phyloP scores from a whole-genome alignment of 64 coral and sea anemone genomes.

The Anthopleura sola region DNA sequence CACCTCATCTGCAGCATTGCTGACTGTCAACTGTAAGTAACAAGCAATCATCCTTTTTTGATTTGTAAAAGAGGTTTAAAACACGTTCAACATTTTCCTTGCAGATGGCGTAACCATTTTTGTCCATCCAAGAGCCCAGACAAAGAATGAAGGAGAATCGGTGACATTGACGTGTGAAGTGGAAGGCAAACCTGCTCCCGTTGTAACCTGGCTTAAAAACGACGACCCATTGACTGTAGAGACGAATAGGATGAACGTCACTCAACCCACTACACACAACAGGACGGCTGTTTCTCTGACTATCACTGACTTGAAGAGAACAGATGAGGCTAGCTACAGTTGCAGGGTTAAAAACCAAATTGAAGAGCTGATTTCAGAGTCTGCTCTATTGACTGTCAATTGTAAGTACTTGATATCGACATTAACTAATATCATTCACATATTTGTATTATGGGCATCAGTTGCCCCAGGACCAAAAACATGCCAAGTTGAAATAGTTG shows the following conservation, averaged over 20 bases:
- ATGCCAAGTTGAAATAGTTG: too few species aligned
- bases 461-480: too few species aligned
- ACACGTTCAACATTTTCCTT: not conserved
- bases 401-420: not conserved
- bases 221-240: not conserved
- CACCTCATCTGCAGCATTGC: not conserved
- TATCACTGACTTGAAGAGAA: not conserved
- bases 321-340: not conserved
- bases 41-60: too few species aligned
- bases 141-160: not conserved
- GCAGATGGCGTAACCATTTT: not conserved
- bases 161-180: conserved; percentile 2
- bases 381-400: not conserved
- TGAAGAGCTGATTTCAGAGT: not conserved
- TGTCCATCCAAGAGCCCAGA: not conserved
- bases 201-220: not conserved
- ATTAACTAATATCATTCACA: too few species aligned
- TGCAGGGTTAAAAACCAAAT: not conserved
- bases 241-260: not conserved
- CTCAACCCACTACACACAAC: not conserved
- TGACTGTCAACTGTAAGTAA: not conserved
- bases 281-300: not conserved
- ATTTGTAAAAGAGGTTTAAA: too few species aligned
- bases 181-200: not conserved
- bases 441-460: too few species aligned